A percentile compares a stretch with the other conserved stretches of the same genome.
Conservation (phyloP, 1,140 invertebrate genomes). For the Lepidurus apus region DNA sequence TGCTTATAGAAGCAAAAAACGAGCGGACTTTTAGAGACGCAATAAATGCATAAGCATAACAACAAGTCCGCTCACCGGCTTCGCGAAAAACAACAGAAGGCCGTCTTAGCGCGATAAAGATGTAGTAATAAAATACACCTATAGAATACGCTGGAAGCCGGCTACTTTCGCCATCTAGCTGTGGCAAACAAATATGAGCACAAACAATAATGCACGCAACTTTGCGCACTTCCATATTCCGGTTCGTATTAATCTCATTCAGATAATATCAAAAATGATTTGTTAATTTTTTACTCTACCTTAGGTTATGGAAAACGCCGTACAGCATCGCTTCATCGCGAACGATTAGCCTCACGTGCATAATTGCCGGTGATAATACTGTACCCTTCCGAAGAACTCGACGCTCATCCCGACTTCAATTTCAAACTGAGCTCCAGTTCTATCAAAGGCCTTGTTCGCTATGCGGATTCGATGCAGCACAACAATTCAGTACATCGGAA, state of each 20-base stretch:
- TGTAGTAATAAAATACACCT: too few species aligned
- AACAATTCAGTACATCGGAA: slow-evolving; percentile 4
- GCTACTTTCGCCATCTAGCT: too few species aligned
- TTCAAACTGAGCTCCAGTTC: neutral
- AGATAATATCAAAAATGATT: neutral
- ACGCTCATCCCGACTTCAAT: neutral
- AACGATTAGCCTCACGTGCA: neutral
- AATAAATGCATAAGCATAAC: too few species aligned
- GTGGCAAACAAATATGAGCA: too few species aligned
- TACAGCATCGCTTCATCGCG: neutral
- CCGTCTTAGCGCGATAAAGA: too few species aligned
- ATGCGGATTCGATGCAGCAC: neutral
- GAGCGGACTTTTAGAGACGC: neutral
- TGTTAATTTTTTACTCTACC: neutral
- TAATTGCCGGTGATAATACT: neutral
- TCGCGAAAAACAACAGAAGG: too few species aligned
- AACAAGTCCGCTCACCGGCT: too few species aligned
- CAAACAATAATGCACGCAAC: neutral
- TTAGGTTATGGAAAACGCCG: neutral
- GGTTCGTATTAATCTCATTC: neutral
- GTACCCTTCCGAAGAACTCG: neutral
- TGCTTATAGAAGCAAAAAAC: neutral
- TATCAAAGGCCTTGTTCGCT: neutral
- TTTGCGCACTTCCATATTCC: neutral
- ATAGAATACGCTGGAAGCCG: too few species aligned